Percentiles rank a stretch among this genome's conserved stretches.
phyloP scores from a whole-genome alignment of 2,113 vertebrate genomes.

The Dicrurus megarhynchus region DNA sequence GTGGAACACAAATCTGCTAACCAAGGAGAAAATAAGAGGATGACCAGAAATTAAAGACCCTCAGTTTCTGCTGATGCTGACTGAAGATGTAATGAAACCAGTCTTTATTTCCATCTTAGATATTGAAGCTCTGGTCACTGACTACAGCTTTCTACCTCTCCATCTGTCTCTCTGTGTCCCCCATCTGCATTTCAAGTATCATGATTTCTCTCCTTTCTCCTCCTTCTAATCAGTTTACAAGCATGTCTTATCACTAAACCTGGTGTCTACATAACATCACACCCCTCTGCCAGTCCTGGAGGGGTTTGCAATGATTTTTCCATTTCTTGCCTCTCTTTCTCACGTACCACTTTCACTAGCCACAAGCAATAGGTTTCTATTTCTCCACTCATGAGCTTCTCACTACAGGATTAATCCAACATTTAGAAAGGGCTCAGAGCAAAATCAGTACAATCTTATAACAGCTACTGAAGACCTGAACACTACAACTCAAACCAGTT shows the following conservation, averaged over 20 bases:
- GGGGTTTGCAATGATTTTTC: background rate
- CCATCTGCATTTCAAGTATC: background rate
- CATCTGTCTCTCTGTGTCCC: background rate
- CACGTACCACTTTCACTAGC: background rate
- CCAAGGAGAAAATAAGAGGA: background rate
- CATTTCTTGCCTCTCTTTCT: background rate
- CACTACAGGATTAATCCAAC: background rate
- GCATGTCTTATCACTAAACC: background rate
- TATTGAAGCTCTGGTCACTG: background rate
- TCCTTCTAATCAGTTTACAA: background rate
- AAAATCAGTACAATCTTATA: background rate
- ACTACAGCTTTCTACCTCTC: background rate
- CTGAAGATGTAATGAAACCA: background rate
- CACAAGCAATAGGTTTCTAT: background rate
- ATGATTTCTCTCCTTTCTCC: background rate
- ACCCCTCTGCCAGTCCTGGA: background rate
- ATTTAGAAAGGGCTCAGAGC: background rate
- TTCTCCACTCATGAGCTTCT: background rate
- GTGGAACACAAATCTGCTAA: background rate
- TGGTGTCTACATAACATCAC: background rate
- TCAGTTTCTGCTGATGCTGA: background rate
- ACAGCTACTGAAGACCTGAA: background rate
- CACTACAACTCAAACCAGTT: background rate
- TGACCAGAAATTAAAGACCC: background rate
- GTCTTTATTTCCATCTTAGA: background rate